phyloP scores from a whole-genome alignment of 2,888 invertebrate species.

The Apeira syringaria region DNA sequence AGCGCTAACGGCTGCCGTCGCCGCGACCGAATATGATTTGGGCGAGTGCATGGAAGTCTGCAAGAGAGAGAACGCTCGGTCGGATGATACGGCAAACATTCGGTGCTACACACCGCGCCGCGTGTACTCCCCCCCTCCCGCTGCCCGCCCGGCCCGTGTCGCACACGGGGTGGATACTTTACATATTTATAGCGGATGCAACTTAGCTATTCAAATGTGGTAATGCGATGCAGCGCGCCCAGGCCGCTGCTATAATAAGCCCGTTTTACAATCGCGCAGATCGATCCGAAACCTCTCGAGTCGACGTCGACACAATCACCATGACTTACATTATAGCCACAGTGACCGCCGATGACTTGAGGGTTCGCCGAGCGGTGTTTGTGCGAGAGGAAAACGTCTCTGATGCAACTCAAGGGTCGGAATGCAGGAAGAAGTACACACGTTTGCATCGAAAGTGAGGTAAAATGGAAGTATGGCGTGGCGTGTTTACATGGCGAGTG shows the following conservation, averaged over 20 bases:
- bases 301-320: slow-evolving; percentile 7
- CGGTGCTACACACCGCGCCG: slow-evolving; percentile 10
- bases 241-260: slow-evolving; percentile 9
- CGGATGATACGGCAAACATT: slow-evolving; percentile 48
- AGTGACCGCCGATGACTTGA: background rate
- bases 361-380: background rate
- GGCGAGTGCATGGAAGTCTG: slow-evolving; percentile 91
- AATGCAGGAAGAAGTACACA: slow-evolving; percentile 11
- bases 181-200: slow-evolving; percentile 1
- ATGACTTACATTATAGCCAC: slow-evolving; percentile 1
- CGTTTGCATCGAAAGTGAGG: background rate
- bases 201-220: slow-evolving; percentile 1
- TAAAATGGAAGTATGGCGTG: background rate
- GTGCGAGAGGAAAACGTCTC: slow-evolving; percentile 4
- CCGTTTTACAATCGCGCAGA: slow-evolving; percentile 13
- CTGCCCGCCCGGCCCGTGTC: background rate
- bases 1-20: slow-evolving; percentile 82
- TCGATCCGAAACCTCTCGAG: slow-evolving; percentile 2
- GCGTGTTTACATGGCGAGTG: slow-evolving; percentile 12
- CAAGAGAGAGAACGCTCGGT: slow-evolving; percentile 81
- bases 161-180: too few species aligned
- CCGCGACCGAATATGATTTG: slow-evolving; percentile 87
- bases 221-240: slow-evolving; percentile 1
- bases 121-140: slow-evolving; percentile 6
- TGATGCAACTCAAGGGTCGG: background rate